Conservation (phyloP, 2,113 vertebrate species). For the Fukomys damarensis region DNA sequence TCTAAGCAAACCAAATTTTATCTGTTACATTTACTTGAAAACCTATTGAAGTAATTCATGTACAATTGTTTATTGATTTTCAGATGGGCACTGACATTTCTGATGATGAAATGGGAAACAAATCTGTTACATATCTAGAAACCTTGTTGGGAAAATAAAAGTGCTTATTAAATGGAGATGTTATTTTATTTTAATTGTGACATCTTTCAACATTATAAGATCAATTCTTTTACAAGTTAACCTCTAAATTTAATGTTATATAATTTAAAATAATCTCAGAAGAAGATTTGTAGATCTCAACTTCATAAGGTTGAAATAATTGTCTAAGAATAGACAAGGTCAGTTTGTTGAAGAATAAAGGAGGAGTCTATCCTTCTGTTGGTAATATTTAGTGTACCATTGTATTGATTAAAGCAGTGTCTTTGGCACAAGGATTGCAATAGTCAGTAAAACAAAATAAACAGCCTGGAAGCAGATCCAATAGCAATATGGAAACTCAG, state of each 20-base stretch:
- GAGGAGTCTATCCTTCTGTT: not conserved
- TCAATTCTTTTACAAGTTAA: conserved; percentile 5
- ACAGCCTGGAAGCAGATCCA: not conserved
- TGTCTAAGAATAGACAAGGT: not conserved
- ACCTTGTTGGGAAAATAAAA: not conserved
- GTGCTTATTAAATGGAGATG: not conserved
- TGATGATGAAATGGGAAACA: not conserved
- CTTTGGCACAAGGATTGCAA: not conserved
- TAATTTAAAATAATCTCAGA: not conserved
- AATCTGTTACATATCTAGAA: not conserved
- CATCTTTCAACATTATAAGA: not conserved
- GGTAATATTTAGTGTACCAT: not conserved
- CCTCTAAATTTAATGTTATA: not conserved
- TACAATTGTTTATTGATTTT: not conserved
- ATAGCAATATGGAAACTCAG: not conserved
- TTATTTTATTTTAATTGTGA: not conserved
- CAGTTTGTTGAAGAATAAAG: not conserved
- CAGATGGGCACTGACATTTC: not conserved
- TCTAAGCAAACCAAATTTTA: not conserved
- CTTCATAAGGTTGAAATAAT: not conserved
- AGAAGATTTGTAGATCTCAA: not conserved
- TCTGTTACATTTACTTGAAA: not conserved
- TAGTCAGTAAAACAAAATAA: not conserved
- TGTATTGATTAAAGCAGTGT: not conserved
- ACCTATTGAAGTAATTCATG: not conserved